phyloP scores from a whole-genome alignment of 2,888 invertebrate genomes.

The Brachypalpus laphriformis region DNA sequence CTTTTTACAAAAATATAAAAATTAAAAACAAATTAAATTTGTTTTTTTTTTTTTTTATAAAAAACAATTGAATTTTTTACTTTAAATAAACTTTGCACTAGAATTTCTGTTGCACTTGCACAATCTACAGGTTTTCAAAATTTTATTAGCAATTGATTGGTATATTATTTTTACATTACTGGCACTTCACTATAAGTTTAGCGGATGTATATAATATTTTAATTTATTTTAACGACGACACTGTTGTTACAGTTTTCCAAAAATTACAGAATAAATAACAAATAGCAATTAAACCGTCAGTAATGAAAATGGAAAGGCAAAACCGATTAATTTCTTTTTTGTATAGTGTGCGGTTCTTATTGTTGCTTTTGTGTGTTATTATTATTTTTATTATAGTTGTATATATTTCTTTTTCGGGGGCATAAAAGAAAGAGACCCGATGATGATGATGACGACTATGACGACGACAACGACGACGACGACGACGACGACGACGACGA shows the following conservation, averaged over 20 bases:
- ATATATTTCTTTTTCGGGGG: constrained; percentile 31
- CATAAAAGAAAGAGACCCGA: constrained; percentile 54
- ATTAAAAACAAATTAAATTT: constrained; percentile 8
- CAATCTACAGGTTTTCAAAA: constrained; percentile 64
- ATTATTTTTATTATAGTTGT: constrained; percentile 54
- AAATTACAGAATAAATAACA: not conserved
- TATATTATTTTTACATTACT: not conserved
- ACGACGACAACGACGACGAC: constrained; percentile 14
- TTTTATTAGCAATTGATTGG: not conserved
- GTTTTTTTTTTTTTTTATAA: constrained; percentile 22
- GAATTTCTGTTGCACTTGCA: constrained; percentile 41
- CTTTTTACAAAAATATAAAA: too few species aligned
- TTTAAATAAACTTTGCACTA: constrained; percentile 56
- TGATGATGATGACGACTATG: constrained; percentile 22
- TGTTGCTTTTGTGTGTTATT: constrained; percentile 64
- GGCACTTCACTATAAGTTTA: constrained; percentile 14
- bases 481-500: constrained; percentile 27
- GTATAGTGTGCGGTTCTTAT: constrained; percentile 52
- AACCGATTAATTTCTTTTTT: constrained; percentile 22
- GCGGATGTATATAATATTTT: not conserved
- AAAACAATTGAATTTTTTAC: constrained; percentile 30
- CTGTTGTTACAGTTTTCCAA: constrained; percentile 1
- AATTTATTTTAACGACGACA: not conserved
- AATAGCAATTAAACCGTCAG: constrained; percentile 18
- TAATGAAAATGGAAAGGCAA: not conserved